These are phyloP conservation scores for Myopa tessellatipennis DNA, from an alignment of 2,888 invertebrate genomes.

Conservation along the genomic window DNA sequence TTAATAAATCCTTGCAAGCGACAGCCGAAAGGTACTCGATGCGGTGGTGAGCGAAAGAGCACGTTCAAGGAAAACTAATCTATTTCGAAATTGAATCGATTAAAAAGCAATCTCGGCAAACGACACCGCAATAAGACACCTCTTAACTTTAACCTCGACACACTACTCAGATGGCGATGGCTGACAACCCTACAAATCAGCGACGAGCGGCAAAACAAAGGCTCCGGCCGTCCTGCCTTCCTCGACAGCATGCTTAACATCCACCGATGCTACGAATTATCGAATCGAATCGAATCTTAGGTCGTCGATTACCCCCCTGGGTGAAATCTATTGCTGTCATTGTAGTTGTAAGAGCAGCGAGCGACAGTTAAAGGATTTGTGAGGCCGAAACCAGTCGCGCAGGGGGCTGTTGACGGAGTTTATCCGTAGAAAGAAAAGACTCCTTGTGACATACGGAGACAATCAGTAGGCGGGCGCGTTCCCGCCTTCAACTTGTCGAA, in stretches of 20 bases:
- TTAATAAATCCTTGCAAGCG: slow-evolving; percentile 52
- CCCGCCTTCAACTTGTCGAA: slow-evolving; percentile 19
- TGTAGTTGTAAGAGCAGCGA: slow-evolving; percentile 49
- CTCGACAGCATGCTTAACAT: slow-evolving; percentile 20
- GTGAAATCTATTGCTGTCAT: slow-evolving; percentile 66
- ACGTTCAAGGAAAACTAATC: slow-evolving; percentile 58
- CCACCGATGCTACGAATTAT: slow-evolving; percentile 55
- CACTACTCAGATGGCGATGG: slow-evolving; percentile 15
- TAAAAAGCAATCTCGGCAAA: slow-evolving; percentile 67
- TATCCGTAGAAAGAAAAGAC: not conserved
- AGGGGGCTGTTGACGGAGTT: not conserved
- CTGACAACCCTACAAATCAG: slow-evolving; percentile 31
- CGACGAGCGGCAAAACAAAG: slow-evolving; percentile 27
- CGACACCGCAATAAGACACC: slow-evolving; percentile 61
- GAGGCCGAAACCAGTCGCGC: slow-evolving; percentile 39
- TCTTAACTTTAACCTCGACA: not conserved
- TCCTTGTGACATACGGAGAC: slow-evolving; percentile 17
- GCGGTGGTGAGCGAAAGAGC: not conserved
- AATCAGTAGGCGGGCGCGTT: slow-evolving; percentile 4
- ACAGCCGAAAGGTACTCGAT: slow-evolving; percentile 22
- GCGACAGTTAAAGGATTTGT: slow-evolving; percentile 65
- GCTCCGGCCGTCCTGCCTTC: slow-evolving; percentile 11
- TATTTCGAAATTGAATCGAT: slow-evolving; percentile 69
- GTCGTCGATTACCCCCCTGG: slow-evolving; percentile 68
- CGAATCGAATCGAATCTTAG: slow-evolving; percentile 59